These are phyloP conservation scores for Xyrichtys novacula DNA, from an alignment of 2,797 vertebrate species.

Conservation along the genomic window DNA sequence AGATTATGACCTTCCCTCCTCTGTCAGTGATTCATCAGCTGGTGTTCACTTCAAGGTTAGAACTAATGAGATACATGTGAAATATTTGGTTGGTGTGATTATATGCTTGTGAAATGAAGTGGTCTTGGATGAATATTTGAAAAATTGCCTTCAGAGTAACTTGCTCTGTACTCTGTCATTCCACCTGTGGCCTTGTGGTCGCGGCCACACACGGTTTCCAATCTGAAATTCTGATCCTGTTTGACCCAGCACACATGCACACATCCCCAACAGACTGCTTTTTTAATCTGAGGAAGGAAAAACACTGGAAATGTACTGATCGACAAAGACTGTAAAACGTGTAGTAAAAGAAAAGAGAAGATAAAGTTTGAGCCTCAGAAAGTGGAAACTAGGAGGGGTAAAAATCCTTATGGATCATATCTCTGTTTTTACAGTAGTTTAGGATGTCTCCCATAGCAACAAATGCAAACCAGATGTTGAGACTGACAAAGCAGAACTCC, in stretches of 20 bases:
- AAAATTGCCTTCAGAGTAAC: not conserved
- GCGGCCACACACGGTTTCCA: not conserved
- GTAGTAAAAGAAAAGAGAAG: conserved; percentile 2
- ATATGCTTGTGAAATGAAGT: not conserved
- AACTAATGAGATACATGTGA: conserved; percentile 44
- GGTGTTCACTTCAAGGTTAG: conserved; percentile 65
- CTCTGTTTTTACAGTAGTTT: conserved; percentile 26
- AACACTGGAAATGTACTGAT: not conserved
- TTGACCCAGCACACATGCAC: not conserved
- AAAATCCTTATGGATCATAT: conserved; percentile 22
- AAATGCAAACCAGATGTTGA: conserved; percentile 50
- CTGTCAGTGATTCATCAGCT: conserved; percentile 42
- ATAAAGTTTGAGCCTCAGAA: not conserved
- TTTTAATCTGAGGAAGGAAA: not conserved
- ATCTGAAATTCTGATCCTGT: not conserved
- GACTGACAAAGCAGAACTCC: not conserved
- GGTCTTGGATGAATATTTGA: not conserved
- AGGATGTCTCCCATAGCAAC: conserved; percentile 20
- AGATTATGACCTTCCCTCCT: conserved; percentile 58
- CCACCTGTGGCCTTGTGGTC: not conserved
- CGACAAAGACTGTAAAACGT: not conserved
- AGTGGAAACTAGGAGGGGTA: conserved; percentile 38
- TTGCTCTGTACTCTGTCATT: not conserved
- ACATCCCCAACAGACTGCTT: not conserved
- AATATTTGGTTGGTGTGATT: conserved; percentile 37